These are phyloP conservation scores for Calephelis nemesis DNA, from an alignment of 1,140 invertebrate species.

Conservation along the genomic window DNA sequence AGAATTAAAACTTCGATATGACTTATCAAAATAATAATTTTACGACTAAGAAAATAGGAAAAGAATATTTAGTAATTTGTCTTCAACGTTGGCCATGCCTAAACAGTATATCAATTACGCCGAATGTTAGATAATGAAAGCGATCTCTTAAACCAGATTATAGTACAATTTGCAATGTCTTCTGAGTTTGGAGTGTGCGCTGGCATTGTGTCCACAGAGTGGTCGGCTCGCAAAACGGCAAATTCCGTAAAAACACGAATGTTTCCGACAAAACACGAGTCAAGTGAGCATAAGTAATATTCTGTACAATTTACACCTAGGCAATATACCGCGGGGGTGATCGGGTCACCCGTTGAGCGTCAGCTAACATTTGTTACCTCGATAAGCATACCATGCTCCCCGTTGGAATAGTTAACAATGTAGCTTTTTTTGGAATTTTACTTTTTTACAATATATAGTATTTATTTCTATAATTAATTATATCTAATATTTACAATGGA, in stretches of 20 bases:
- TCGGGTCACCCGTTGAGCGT: slow-evolving; percentile 44
- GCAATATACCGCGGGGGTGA: slow-evolving; percentile 34
- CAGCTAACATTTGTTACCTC: slow-evolving; percentile 67
- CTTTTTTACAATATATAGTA: slow-evolving; percentile 79
- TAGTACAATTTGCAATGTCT: slow-evolving; percentile 32
- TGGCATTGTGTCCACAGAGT: slow-evolving; percentile 14
- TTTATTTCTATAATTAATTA: slow-evolving; percentile 78
- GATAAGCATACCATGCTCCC: slow-evolving; percentile 58
- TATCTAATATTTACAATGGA: slow-evolving; percentile 79
- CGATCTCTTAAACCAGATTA: slow-evolving; percentile 5
- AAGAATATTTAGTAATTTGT: slow-evolving; percentile 22
- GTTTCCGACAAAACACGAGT: slow-evolving; percentile 39
- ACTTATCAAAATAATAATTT: slow-evolving; percentile 22
- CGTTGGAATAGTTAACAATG: slow-evolving; percentile 67
- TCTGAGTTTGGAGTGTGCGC: slow-evolving; percentile 25
- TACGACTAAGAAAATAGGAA: slow-evolving; percentile 25
- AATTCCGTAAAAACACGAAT: slow-evolving; percentile 20
- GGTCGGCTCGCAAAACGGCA: slow-evolving; percentile 4
- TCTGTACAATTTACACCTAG: slow-evolving; percentile 52
- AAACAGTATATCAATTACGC: slow-evolving; percentile 3
- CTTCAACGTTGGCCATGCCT: slow-evolving; percentile 12
- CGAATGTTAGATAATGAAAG: slow-evolving; percentile 15
- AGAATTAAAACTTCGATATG: slow-evolving; percentile 3
- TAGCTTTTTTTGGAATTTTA: slow-evolving; percentile 76
- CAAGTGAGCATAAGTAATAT: slow-evolving; percentile 34